These are phyloP conservation scores for Nasonia oneida DNA, from an alignment of 2,888 invertebrate genomes.

Conservation along the genomic window DNA sequence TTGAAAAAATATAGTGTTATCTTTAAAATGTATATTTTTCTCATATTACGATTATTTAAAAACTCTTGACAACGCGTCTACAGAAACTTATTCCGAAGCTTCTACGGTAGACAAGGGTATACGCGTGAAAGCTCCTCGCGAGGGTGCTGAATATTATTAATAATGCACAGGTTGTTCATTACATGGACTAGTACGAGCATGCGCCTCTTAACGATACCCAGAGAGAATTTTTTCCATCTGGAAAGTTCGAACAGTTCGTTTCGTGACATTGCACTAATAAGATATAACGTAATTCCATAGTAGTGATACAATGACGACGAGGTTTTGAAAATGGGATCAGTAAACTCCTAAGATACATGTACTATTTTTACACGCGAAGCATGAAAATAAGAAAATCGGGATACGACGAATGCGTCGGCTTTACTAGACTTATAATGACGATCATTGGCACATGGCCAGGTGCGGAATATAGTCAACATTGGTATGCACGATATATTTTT, in stretches of 20 bases:
- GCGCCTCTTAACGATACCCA: background rate
- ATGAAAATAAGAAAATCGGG: constrained; percentile 6
- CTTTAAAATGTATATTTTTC: too few relatives aligned
- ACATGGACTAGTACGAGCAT: background rate
- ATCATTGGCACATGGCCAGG: constrained; percentile 50
- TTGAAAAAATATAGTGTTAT: too few relatives aligned
- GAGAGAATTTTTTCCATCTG: background rate
- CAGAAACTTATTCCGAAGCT: background rate
- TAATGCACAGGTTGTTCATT: background rate
- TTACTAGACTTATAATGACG: constrained; percentile 33
- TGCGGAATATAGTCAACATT: background rate
- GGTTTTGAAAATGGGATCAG: too few relatives aligned
- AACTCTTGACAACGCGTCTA: background rate
- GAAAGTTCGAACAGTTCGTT: background rate
- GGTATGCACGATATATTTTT: constrained; percentile 25
- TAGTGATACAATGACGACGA: background rate
- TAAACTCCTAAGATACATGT: background rate
- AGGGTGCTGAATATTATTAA: background rate
- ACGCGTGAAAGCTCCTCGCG: background rate
- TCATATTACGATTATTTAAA: background rate
- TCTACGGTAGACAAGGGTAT: background rate
- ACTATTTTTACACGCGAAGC: background rate
- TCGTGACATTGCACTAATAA: background rate
- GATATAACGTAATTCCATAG: background rate
- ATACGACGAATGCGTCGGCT: constrained; percentile 44